A percentile compares a stretch with the other conserved stretches of the same genome.
phyloP scores from a whole-genome alignment of 2,888 invertebrate genomes.

The Lomographa bimaculata region DNA sequence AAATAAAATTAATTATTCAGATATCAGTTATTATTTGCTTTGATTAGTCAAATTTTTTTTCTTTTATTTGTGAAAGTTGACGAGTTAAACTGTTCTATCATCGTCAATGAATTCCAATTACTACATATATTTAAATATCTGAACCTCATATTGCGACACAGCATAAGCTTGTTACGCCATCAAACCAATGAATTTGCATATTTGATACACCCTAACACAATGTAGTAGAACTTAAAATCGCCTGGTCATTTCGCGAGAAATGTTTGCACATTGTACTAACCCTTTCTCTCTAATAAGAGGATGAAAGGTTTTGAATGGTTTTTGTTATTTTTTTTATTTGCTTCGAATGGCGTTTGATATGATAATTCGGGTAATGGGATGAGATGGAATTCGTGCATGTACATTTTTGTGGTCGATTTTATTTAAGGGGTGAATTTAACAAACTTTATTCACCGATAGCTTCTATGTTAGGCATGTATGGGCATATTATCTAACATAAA shows the following conservation, averaged over 20 bases:
- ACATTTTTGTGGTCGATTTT: conserved; percentile 65
- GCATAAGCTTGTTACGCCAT: conserved; percentile 62
- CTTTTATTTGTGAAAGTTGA: too few relatives aligned
- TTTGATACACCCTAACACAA: conserved; percentile 29
- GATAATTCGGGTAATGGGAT: conserved; percentile 77
- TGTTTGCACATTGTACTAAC: conserved; percentile 48
- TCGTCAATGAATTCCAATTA: conserved; percentile 69
- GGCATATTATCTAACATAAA: too few relatives aligned
- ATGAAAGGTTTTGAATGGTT: conserved; percentile 74
- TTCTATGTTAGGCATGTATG: too few relatives aligned
- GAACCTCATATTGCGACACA: conserved; percentile 72
- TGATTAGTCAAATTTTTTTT: too few relatives aligned
- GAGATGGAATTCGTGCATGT: conserved; percentile 63
- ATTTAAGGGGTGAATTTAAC: too few relatives aligned
- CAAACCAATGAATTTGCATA: conserved; percentile 38
- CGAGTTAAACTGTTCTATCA: too few relatives aligned
- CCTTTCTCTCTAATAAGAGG: conserved; percentile 75
- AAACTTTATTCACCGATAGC: too few relatives aligned
- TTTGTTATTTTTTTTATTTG: conserved; percentile 67
- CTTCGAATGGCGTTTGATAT: conserved; percentile 75
- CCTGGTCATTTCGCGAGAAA: conserved; percentile 10
- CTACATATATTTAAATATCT: conserved; percentile 74
- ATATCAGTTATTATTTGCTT: too few relatives aligned
- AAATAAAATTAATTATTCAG: too few relatives aligned
- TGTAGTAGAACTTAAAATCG: conserved; percentile 41